phyloP scores from a whole-genome alignment of 2,888 invertebrate genomes.

The Diploptera punctata region DNA sequence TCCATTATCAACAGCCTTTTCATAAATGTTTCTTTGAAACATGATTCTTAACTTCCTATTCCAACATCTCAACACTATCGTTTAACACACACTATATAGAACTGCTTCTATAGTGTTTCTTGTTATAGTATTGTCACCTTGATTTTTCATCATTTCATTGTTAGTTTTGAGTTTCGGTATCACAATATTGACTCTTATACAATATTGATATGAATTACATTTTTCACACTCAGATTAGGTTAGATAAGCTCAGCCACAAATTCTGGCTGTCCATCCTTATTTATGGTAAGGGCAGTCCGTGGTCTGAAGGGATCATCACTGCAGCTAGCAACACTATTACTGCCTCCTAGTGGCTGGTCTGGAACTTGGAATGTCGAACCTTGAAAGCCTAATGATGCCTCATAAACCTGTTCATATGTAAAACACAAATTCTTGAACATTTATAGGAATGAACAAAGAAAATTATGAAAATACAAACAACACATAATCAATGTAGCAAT shows the following conservation, averaged over 20 bases:
- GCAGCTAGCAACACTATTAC: constrained; percentile 53
- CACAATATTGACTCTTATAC: constrained; percentile 6
- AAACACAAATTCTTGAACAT: too few relatives aligned
- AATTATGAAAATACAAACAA: background rate
- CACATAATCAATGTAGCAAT: too few relatives aligned
- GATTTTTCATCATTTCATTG: background rate
- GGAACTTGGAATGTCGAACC: constrained; percentile 67
- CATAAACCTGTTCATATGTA: constrained; percentile 65
- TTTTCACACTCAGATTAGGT: constrained; percentile 40
- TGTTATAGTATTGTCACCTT: constrained; percentile 27
- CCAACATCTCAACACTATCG: background rate
- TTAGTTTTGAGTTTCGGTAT: background rate
- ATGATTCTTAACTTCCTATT: constrained; percentile 12
- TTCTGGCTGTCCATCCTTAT: constrained; percentile 64
- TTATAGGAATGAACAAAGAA: constrained; percentile 37
- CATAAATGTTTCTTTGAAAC: background rate
- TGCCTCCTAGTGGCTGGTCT: constrained; percentile 48
- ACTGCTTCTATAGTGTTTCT: background rate
- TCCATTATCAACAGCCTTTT: background rate
- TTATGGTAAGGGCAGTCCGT: constrained; percentile 54
- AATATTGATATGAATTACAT: constrained; percentile 3
- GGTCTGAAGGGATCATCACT: constrained; percentile 50
- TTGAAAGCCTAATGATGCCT: constrained; percentile 68
- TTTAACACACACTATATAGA: constrained; percentile 22
- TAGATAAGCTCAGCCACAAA: constrained; percentile 67